Conservation (phyloP, 2,113 vertebrate species). For the Equus quagga region DNA sequence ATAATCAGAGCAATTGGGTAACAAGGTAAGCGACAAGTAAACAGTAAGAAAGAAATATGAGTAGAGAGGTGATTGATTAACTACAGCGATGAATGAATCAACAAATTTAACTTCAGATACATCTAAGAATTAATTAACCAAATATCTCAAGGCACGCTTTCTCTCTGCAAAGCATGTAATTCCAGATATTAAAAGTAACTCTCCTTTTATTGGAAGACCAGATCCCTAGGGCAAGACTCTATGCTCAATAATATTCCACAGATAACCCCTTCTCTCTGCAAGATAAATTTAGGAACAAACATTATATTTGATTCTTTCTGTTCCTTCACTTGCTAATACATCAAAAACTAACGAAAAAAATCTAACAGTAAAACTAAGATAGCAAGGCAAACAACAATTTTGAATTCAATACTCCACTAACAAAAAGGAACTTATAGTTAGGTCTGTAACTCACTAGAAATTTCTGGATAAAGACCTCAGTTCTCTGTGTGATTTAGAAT, state of each 20-base stretch:
- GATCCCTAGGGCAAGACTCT: not conserved
- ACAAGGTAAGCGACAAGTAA: not conserved
- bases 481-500: not conserved
- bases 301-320: not conserved
- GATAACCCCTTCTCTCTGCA: not conserved
- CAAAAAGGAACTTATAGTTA: not conserved
- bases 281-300: not conserved
- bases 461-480: not conserved
- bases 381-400: not conserved
- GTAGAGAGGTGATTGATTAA: not conserved
- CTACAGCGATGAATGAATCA: not conserved
- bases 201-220: not conserved
- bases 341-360: not conserved
- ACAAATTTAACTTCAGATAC: not conserved
- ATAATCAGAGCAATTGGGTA: not conserved
- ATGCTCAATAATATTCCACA: not conserved
- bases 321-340: not conserved
- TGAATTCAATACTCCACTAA: not conserved
- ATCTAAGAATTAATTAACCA: not conserved
- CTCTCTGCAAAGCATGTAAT: not conserved
- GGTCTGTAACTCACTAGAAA: not conserved
- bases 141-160: not conserved
- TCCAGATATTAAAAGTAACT: not conserved
- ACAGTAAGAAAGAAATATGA: not conserved
- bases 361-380: not conserved